Conservation (phyloP, 2,113 vertebrate genomes). For the Climacteris rufus region DNA sequence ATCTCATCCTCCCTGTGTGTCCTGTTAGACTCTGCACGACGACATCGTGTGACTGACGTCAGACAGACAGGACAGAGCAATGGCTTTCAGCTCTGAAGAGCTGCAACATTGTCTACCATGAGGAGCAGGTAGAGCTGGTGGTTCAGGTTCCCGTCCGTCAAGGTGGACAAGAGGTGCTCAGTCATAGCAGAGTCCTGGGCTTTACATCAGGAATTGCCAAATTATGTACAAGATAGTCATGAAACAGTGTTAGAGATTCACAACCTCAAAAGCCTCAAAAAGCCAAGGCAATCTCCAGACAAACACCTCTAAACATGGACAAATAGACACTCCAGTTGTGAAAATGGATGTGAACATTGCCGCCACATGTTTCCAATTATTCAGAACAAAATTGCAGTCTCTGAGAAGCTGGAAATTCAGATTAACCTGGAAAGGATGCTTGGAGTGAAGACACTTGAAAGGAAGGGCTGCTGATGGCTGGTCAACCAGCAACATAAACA, state of each 20-base stretch:
- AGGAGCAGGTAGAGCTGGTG: background rate
- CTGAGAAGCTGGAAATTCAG: background rate
- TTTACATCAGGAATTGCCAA: background rate
- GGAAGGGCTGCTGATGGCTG: background rate
- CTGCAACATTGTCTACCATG: background rate
- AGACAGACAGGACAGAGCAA: background rate
- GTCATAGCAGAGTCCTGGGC: background rate
- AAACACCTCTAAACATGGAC: background rate
- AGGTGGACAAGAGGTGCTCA: background rate
- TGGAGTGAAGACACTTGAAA: background rate
- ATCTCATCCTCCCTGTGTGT: background rate
- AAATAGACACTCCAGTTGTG: background rate
- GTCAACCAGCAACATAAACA: background rate
- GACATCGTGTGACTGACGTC: rapidly evolving
- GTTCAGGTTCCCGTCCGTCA: background rate
- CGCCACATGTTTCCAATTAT: background rate
- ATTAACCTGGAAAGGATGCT: background rate
- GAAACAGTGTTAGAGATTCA: background rate
- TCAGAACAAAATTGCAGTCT: background rate
- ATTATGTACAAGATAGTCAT: background rate
- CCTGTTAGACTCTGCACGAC: background rate
- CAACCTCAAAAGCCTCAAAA: background rate
- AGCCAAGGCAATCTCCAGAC: background rate
- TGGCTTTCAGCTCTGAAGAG: background rate
- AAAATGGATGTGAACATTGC: background rate